A percentile compares a stretch with the other conserved stretches of the same genome.
Evolutionary conservation across 2,113 vertebrate species (phyloP).

Genomic region (Petrocephalus microphthalmus): DNA sequence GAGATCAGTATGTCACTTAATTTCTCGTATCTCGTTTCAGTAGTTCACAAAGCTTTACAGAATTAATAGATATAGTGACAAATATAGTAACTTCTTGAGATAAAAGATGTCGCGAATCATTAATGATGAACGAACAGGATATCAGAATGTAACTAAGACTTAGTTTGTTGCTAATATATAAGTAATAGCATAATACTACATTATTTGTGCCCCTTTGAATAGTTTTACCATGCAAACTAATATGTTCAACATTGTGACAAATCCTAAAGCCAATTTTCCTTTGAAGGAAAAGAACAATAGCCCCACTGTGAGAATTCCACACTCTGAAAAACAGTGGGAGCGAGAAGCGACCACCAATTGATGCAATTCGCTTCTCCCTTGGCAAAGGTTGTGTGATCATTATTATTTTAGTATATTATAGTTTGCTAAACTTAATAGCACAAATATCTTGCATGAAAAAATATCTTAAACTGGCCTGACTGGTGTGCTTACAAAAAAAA

Average conservation of each 20-base stretch:
- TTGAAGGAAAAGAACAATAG: not conserved
- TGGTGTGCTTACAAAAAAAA: not conserved
- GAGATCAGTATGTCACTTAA: too few relatives aligned
- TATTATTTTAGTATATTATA: constrained; percentile 8
- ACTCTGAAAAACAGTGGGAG: not conserved
- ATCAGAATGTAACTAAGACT: too few relatives aligned
- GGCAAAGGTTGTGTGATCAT: not conserved
- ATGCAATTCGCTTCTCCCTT: not conserved
- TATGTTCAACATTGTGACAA: not conserved
- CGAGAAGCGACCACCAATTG: not conserved
- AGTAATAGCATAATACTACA: too few relatives aligned
- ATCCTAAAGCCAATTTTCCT: not conserved
- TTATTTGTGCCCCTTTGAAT: too few relatives aligned
- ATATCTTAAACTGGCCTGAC: not conserved
- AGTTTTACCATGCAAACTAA: not conserved
- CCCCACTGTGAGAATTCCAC: not conserved
- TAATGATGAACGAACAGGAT: too few relatives aligned
- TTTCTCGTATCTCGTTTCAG: too few relatives aligned
- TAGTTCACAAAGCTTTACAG: too few relatives aligned
- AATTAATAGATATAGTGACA: too few relatives aligned
- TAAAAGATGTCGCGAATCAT: too few relatives aligned
- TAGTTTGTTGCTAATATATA: too few relatives aligned
- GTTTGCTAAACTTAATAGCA: not conserved
- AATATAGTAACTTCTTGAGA: too few relatives aligned
- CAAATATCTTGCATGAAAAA: not conserved